Evolutionary conservation across 2,113 vertebrate genomes (phyloP).

Genomic region (Muntiacus muntjak): DNA sequence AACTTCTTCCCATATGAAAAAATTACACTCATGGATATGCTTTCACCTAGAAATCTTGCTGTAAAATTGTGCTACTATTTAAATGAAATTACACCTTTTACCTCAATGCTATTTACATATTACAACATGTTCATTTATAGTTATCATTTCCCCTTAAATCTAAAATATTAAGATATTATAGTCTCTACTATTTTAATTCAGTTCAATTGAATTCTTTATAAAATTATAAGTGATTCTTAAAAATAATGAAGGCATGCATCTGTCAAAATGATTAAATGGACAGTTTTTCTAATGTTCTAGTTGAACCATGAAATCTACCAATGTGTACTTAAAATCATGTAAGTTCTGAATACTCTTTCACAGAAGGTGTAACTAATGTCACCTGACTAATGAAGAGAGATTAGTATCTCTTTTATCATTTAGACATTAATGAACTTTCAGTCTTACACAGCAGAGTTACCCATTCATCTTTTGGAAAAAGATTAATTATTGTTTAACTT

Average conservation of each 20-base stretch:
- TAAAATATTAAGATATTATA: slow-evolving; percentile 32
- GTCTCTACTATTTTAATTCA: neutral
- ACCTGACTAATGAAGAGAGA: slow-evolving; percentile 77
- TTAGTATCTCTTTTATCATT: slow-evolving; percentile 83
- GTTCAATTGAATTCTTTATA: neutral
- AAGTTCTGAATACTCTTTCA: slow-evolving; percentile 70
- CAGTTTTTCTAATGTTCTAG: slow-evolving; percentile 27
- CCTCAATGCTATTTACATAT: neutral
- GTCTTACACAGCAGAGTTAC: slow-evolving; percentile 81
- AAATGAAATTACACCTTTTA: neutral
- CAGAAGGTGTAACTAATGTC: slow-evolving; percentile 71
- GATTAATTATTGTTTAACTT: slow-evolving; percentile 91
- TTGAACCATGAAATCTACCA: slow-evolving; percentile 47
- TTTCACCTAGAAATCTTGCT: neutral
- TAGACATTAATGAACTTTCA: slow-evolving; percentile 91
- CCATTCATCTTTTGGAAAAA: slow-evolving; percentile 87
- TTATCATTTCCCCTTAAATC: neutral
- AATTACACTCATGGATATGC: neutral
- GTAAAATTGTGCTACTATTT: neutral
- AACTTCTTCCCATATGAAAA: neutral
- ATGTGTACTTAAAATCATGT: slow-evolving; percentile 66
- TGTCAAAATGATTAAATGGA: slow-evolving; percentile 60
- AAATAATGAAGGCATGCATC: slow-evolving; percentile 30
- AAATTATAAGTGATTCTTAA: slow-evolving; percentile 44
- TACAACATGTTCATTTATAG: slow-evolving; percentile 2